Percentiles rank a stretch among this genome's conserved stretches.
Evolutionary conservation across 2,113 vertebrate genomes (phyloP).

Genomic region (Vulpes ferrilata): DNA sequence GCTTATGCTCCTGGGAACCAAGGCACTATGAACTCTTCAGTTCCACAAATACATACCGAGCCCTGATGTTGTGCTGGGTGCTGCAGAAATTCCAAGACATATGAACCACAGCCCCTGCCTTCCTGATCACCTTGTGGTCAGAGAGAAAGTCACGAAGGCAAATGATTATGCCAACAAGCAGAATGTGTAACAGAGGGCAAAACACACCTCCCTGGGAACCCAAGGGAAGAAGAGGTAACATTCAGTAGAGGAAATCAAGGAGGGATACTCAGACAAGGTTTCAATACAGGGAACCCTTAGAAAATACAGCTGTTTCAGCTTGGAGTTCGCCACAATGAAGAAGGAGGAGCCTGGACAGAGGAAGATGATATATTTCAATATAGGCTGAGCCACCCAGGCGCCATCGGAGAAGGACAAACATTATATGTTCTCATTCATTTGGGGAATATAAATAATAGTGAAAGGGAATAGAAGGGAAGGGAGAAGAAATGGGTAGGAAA

Average conservation of each 20-base stretch:
- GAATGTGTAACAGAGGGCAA: neutral
- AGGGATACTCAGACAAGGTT: neutral
- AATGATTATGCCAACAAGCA: neutral
- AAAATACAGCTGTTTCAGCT: neutral
- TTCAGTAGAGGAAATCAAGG: neutral
- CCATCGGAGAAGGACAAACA: no score
- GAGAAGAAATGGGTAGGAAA: no score
- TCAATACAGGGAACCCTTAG: neutral
- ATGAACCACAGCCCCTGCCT: neutral
- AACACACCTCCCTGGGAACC: neutral
- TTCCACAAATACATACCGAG: neutral
- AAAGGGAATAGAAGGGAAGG: no score
- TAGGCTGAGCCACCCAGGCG: no score
- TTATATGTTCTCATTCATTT: no score
- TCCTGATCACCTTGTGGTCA: neutral
- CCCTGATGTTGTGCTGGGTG: neutral
- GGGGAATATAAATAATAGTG: no score
- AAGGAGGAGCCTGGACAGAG: neutral
- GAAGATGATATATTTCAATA: neutral
- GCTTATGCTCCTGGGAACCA: conserved; percentile 23
- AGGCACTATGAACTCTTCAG: neutral
- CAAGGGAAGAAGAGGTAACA: neutral
- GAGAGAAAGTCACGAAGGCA: neutral
- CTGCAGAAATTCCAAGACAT: neutral
- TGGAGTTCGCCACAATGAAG: neutral